Conservation (phyloP, 2,888 invertebrate species). For the Seira ritae region DNA sequence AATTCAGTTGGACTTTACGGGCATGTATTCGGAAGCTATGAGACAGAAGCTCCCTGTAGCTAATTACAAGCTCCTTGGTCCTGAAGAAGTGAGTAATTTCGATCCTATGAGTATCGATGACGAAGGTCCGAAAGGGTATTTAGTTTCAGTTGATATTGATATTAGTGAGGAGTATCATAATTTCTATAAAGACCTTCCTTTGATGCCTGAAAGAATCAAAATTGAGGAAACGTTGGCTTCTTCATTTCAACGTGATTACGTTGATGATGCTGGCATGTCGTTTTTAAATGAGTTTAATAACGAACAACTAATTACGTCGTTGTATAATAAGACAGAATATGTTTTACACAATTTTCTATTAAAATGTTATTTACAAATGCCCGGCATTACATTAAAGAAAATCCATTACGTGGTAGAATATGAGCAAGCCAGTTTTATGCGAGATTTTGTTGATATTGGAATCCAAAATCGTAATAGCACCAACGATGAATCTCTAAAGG, state of each 20-base stretch:
- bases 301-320: not conserved
- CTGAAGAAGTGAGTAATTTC: not conserved
- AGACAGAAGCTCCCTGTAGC: not conserved
- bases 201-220: slow-evolving; percentile 13
- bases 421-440: slow-evolving; percentile 15
- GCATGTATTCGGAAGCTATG: not conserved
- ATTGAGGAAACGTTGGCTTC: not conserved
- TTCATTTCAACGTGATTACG: slow-evolving; percentile 8
- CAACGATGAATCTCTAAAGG: not conserved
- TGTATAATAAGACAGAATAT: slow-evolving; percentile 35
- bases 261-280: slow-evolving; percentile 10
- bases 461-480: not conserved
- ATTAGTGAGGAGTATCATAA: not conserved
- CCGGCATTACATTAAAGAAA: not conserved
- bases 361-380: not conserved
- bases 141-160: not conserved
- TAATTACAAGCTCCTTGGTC: not conserved
- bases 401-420: not conserved
- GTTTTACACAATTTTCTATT: slow-evolving; percentile 20
- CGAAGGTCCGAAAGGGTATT: not conserved
- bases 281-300: slow-evolving; percentile 17
- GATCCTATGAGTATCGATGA: not conserved
- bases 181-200: not conserved
- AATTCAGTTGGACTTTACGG: slow-evolving; percentile 10
- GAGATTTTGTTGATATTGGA: not conserved